Conservation (phyloP, 2,797 vertebrate genomes). For the Anisognathus igniventris region DNA sequence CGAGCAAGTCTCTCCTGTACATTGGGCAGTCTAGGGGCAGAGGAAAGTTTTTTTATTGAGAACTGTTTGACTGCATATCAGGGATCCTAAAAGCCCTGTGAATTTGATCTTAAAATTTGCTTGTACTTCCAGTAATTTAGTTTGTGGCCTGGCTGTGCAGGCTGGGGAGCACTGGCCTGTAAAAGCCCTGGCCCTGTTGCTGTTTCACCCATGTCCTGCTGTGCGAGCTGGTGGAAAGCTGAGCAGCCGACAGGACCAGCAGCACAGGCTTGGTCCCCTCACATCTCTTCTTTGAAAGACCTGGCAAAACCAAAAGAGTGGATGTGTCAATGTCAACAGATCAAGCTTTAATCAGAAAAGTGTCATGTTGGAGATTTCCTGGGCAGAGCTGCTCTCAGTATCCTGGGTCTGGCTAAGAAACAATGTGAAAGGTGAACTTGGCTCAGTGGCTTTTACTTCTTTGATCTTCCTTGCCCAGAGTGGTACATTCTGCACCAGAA, state of each 20-base stretch:
- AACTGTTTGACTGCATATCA: neutral
- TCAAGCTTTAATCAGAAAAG: neutral
- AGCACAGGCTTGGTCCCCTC: neutral
- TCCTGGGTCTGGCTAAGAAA: neutral
- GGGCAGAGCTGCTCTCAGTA: neutral
- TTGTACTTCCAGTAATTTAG: neutral
- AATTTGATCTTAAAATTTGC: neutral
- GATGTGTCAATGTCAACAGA: neutral
- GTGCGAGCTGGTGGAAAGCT: too few species aligned
- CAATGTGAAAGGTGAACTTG: neutral
- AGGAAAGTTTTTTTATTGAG: neutral
- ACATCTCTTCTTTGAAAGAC: neutral
- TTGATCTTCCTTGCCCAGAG: neutral
- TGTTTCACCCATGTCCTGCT: neutral
- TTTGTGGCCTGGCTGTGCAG: neutral
- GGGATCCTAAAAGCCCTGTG: neutral
- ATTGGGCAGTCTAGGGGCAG: neutral
- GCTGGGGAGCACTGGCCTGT: neutral
- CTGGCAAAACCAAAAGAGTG: neutral
- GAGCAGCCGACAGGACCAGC: neutral
- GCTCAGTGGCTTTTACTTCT: neutral
- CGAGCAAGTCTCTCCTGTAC: neutral
- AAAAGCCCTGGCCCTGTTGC: neutral
- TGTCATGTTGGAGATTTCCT: neutral
- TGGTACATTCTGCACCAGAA: neutral